Base-by-base conservation (phyloP, 2,113 vertebrate species). In the Rhizomys pruinosus region DNA sequence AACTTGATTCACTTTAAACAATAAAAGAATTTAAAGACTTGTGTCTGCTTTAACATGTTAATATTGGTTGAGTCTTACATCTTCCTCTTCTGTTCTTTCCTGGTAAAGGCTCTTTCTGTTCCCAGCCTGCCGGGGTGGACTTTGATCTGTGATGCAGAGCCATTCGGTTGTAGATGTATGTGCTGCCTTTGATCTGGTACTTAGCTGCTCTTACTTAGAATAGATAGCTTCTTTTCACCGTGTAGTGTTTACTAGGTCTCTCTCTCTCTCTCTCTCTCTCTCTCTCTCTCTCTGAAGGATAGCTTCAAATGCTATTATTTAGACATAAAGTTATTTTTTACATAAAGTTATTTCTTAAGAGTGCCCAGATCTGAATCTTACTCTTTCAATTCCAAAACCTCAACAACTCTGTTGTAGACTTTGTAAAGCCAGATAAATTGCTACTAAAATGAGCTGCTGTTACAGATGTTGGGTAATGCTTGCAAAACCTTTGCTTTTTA, bases 191-290 rank as follows among this genome's bases (percentile, higher is more conserved):
- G 97, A 98, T 98, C 96, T 97, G 88, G 84, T 95, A 78, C 97
- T 97, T 97, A 97, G 81, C 93, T 95, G 90, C 86, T 80, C 95
- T 96, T 96, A 94, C 87, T 97, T 97, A 97, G 97, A 97, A 96
- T 93, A 97, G 97, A 98, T 96, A 95, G 89, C 92, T 96, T 96
- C 96, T 97, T 97, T 98, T 97, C 97, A 97, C 94, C 95, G 87
- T 90, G 63, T 84, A 69, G 86, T 97, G 97, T 97, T 97, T 96
- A 97, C 96, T 93, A 55, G 95, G 80, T 91, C 94, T 96, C 85
- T 47, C 73, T 52, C 71, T 95, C 95, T 87, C 74, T 93, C 71
- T 95, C 95, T 93, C 78, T 93, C 72, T 95, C 94, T 92, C 78
- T 59, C 47, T 84, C 81, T 77, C 91, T 89, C 61, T 95, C 94